Percentiles rank a stretch among this genome's conserved stretches.
phyloP scores from a whole-genome alignment of 64 coral and sea anemone genomes.

The Dendronephthya gigantea region DNA sequence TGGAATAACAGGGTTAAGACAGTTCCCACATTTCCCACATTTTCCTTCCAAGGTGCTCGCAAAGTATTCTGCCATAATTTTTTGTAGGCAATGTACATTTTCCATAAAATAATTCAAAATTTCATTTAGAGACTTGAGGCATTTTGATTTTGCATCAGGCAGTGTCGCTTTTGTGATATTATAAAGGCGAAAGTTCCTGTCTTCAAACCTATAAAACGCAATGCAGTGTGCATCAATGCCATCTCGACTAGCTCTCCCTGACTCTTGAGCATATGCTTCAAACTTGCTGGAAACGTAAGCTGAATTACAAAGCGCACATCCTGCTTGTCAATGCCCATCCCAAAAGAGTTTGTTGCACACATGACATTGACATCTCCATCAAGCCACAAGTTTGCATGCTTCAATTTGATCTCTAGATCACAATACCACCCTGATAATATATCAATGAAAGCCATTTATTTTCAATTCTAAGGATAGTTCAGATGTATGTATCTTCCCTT shows the following conservation, averaged over 20 bases:
- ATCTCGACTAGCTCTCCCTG: not conserved
- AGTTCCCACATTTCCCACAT: slow-evolving; percentile 1
- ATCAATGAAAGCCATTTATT: not conserved
- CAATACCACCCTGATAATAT: not conserved
- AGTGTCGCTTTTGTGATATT: not conserved
- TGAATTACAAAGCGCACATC: slow-evolving; percentile 4
- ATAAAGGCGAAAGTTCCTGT: not conserved
- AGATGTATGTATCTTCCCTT: not conserved
- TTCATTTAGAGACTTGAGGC: not conserved
- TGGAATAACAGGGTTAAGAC: not conserved
- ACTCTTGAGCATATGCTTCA: slow-evolving; percentile 7
- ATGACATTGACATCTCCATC: not conserved
- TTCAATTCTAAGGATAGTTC: not conserved
- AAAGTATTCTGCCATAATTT: not conserved
- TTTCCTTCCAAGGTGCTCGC: not conserved
- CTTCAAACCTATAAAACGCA: not conserved
- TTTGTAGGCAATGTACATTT: not conserved
- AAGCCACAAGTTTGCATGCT: slow-evolving; percentile 5
- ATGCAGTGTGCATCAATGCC: not conserved
- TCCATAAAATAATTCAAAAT: not conserved
- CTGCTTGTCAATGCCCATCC: not conserved
- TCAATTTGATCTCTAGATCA: slow-evolving; percentile 8
- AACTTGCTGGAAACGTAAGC: not conserved
- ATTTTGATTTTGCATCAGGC: not conserved
- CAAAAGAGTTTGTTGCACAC: slow-evolving; percentile 6